A percentile compares a stretch with the other conserved stretches of the same genome.
Evolutionary conservation across 2,113 vertebrate genomes (phyloP).

Genomic region (Brevimyrus niger): DNA sequence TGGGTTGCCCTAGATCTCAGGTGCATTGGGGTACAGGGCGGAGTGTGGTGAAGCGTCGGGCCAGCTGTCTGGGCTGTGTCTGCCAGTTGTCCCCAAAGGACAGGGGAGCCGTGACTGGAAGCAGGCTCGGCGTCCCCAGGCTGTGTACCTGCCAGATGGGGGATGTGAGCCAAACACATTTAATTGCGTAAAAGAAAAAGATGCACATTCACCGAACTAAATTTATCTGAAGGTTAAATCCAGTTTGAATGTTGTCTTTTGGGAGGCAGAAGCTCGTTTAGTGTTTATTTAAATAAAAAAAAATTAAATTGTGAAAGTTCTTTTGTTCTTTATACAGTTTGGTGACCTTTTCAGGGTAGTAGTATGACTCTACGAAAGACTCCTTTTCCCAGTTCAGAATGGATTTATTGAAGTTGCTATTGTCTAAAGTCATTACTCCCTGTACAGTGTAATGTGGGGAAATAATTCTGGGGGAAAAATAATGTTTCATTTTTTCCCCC

Average conservation of each 20-base stretch:
- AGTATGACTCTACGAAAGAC: background rate
- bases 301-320: background rate
- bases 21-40: conserved; percentile 34
- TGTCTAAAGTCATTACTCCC: background rate
- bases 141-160: conserved; percentile 52
- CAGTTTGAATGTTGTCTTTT: conserved; percentile 25
- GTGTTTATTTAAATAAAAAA: conserved; percentile 2
- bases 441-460: background rate
- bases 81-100: conserved; percentile 61
- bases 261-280: conserved; percentile 9
- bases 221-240: conserved; percentile 24
- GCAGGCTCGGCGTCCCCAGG: conserved; percentile 40
- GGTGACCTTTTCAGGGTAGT: background rate
- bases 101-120: conserved; percentile 46
- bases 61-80: conserved; percentile 53
- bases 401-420: background rate
- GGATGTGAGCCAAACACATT: conserved; percentile 33
- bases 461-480: background rate
- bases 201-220: conserved; percentile 23
- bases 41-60: conserved; percentile 41
- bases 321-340: background rate
- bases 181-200: conserved; percentile 34
- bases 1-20: conserved; percentile 35
- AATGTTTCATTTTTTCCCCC: conserved; percentile 15
- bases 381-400: background rate